Base-by-base conservation (phyloP, 2,113 vertebrate species). In the Dicrurus megarhynchus region DNA sequence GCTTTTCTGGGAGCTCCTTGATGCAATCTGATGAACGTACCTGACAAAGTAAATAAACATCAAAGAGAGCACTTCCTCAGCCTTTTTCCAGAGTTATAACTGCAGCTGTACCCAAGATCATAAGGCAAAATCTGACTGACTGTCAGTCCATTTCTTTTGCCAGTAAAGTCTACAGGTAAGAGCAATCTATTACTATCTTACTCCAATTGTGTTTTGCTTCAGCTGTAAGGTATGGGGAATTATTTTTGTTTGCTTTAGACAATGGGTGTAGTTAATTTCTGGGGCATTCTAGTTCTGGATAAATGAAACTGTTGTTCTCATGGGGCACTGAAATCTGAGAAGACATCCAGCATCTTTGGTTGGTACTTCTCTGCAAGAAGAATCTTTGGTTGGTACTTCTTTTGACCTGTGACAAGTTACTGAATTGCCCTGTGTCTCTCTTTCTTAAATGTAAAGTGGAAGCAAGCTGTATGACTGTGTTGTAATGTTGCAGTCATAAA, bases 161-260 rank as follows among this genome's bases (percentile, higher is more conserved):
- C 22, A 73, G 65, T 19, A 12, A 84, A 87, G 17, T 46, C 37
- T 28, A 37, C 63, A 94, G 93, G 96, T 96, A 96, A 96, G 90
- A 84, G 32, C 24, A 84, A 77, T 50, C 56, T 33, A 16, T 13
- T 17, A 37, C 7, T 71, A 7, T 76, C 44, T 84, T 42, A 26
- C 8, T 83, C 13, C 18, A 68, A 1, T 23, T 16, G 11, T 59
- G 39, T 39, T 87, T 76, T 77, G 30, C 28, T 80, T 85, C 55
- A 80, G 39, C 17, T 77, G 18, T 42, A 84, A 77, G 24, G 15
- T 33, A 16, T 16, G 21, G 24, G 35, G 21, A 82, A 65, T 39
- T 41, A 23, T 28, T 94, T 89, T 30, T 61, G 19, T 50, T 87
- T 56, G 22, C n/a, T 73, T 87, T 60, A 57, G 24, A 23, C 3